Evolutionary conservation across 1,140 invertebrate species (phyloP), one percentile per base, ranked within the genome.

Genomic region (Microvelia longipes): DNA sequence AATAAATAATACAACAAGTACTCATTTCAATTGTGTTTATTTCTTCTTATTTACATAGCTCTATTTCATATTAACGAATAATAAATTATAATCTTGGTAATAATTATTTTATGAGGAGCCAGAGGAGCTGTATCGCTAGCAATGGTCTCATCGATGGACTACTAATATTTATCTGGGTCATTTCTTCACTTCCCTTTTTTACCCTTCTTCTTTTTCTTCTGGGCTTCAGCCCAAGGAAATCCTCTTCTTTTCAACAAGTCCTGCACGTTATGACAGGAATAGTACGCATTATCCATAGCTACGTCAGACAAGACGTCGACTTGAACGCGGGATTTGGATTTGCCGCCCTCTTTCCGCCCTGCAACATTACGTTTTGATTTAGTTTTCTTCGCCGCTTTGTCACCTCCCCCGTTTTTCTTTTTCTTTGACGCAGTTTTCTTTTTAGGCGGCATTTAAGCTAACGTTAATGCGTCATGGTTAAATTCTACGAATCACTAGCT

Each of bases 281-380:
- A 90, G 77, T 93, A 93, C 1, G 91, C 90, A 76, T 93, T 93
- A 73, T 91, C 87, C 88, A 93, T 91, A 0, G 90, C 90, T n/a
- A 88, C 86, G 73, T 91, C 89, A 68, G 88, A 92, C 69, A 93
- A 88, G 72, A 93, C 89, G 73, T 93, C 90, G 50, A 90, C 88
- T 25, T 72, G 71, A 25, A 35, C 62, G 61, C 68, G 66, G 5
- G 71, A 72, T 5, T 67, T 67, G 5, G 67, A 68, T 30, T 69
- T 69, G n/a, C 69, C 71, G 28, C 69, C 71, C 66, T 70, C 69
- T n/a, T 65, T 67, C 15, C 28, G 61, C 60, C 66, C 66, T 25
- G 35, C 60, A 13, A 69, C 60, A 28, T 29, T 68, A 28, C 66
- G 27, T 62, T 70, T 72, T 24, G 61, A 66, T n/a, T 26, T 60